Percentiles rank a stretch among this genome's conserved stretches.
phyloP scores from a whole-genome alignment of 2,797 vertebrate species.

The Vespertilio murinus region DNA sequence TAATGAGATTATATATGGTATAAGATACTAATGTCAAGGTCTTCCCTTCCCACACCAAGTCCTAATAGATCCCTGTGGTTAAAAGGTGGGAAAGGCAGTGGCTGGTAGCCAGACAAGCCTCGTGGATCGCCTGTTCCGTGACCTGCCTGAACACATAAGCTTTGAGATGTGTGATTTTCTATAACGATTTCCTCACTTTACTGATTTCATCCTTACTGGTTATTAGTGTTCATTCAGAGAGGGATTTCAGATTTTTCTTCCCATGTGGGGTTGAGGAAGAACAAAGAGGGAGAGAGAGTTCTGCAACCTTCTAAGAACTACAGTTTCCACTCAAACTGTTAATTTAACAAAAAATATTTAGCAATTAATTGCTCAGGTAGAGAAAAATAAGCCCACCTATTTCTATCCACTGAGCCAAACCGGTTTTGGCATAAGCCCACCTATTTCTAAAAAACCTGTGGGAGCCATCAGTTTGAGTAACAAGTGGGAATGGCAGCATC shows the following conservation, averaged over 20 bases:
- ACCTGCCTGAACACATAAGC: constrained; percentile 36
- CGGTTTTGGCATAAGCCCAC: not conserved
- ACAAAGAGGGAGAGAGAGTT: not conserved
- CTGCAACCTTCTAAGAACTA: not conserved
- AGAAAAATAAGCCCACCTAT: constrained; percentile 27
- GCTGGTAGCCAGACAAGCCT: not conserved
- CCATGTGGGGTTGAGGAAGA: constrained; percentile 3
- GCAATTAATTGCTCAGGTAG: constrained; percentile 12
- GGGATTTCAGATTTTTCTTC: constrained; percentile 53
- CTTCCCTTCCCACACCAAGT: constrained; percentile 15
- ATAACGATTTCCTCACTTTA: not conserved
- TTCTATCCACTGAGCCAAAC: too few relatives aligned
- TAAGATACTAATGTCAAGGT: constrained; percentile 6
- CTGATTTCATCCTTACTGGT: not conserved
- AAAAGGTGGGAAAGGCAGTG: not conserved
- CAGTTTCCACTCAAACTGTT: constrained; percentile 39
- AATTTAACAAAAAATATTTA: constrained; percentile 15
- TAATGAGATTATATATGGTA: not conserved
- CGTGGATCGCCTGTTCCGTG: not conserved
- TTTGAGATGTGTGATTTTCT: constrained; percentile 40
- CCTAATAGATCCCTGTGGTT: constrained; percentile 33
- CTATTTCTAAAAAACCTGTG: constrained; percentile 29
- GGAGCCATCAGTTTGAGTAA: constrained; percentile 14
- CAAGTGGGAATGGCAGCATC: not conserved
- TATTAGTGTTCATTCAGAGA: constrained; percentile 35